phyloP scores from a whole-genome alignment of 2,797 vertebrate genomes.

The Sciurus vulgaris region DNA sequence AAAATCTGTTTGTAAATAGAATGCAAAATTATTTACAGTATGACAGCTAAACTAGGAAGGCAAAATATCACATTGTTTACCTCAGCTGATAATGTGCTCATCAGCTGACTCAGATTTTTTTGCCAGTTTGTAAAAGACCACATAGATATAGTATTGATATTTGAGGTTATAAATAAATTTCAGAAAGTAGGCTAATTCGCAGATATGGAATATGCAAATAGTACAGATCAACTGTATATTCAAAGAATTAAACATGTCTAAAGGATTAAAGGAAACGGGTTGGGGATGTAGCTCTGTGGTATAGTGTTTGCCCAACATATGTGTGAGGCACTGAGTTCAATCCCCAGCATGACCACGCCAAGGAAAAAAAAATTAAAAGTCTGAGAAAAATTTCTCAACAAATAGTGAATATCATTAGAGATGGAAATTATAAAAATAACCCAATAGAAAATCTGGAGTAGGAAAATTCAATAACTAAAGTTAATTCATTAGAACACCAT shows the following conservation, averaged over 20 bases:
- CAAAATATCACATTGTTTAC: background rate
- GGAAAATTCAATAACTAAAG: background rate
- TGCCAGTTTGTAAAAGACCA: background rate
- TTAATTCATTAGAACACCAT: background rate
- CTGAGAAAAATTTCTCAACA: background rate
- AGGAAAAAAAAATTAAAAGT: background rate
- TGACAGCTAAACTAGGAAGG: background rate
- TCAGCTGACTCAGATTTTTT: background rate
- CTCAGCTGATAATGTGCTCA: background rate
- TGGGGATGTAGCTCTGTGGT: too few species aligned
- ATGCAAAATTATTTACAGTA: background rate
- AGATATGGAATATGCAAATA: background rate
- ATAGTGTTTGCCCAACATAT: too few species aligned
- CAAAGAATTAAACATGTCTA: background rate
- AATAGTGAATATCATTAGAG: background rate
- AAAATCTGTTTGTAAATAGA: background rate
- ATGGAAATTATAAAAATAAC: background rate
- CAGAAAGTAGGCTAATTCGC: background rate
- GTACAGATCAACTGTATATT: background rate
- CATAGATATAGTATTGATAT: background rate
- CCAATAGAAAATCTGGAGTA: background rate
- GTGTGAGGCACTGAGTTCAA: too few species aligned
- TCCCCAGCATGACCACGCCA: too few species aligned
- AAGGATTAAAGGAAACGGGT: background rate
- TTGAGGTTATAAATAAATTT: background rate